These are phyloP conservation scores for Thunnus albacares DNA, from an alignment of 2,797 vertebrate genomes.

Conservation along the genomic window DNA sequence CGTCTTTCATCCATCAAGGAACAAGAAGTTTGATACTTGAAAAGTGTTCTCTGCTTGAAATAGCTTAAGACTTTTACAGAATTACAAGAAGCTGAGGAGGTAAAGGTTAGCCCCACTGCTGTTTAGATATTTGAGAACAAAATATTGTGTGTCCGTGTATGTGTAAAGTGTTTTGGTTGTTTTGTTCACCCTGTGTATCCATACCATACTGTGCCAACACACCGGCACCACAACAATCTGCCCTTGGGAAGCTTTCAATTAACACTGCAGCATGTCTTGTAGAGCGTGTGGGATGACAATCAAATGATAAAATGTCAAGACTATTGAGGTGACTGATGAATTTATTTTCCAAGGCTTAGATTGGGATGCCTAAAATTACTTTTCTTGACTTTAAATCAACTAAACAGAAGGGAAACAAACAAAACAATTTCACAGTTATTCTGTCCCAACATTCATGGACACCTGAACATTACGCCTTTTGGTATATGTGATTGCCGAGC, in stretches of 20 bases:
- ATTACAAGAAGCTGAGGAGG: conserved; percentile 24
- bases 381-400: not conserved
- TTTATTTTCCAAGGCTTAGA: not conserved
- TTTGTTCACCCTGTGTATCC: not conserved
- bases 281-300: not conserved
- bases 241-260: not conserved
- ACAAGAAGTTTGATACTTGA: conserved; percentile 48
- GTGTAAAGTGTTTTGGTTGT: conserved; percentile 13
- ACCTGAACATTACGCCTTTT: not conserved
- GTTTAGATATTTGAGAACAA: not conserved
- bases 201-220: not conserved
- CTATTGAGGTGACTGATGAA: not conserved
- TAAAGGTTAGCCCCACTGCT: not conserved
- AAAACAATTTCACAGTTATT: not conserved
- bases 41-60: conserved; percentile 47
- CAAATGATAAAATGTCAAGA: not conserved
- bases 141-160: not conserved
- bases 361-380: not conserved
- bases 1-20: conserved; percentile 63
- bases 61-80: conserved; percentile 27
- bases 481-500: not conserved
- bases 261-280: not conserved
- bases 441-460: not conserved
- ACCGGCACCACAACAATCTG: not conserved
- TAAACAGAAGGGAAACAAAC: not conserved